Base-by-base conservation (phyloP, 2,888 invertebrate genomes). In the Sphinx pinastri region DNA sequence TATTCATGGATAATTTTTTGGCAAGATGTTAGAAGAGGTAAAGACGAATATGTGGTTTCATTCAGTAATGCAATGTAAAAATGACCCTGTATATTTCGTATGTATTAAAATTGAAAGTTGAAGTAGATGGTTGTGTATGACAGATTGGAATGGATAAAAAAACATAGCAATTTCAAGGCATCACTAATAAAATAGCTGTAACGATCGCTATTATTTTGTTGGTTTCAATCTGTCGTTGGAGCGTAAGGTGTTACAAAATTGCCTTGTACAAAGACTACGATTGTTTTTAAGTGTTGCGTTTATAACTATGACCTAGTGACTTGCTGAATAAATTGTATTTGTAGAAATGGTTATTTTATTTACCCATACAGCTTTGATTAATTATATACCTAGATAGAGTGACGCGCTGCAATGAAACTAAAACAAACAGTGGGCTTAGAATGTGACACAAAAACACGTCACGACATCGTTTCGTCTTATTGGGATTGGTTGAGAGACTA, bases 221-320 rank as follows among this genome's bases (percentile, higher is more conserved):
- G 13, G 16, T 63, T 63, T 63, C 47, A 5, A 19, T 63, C 47
- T 63, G 63, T 63, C 47, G 38, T 47, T 13, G 63, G 19, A 63
- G 47, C 63, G 47, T 45, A 45, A 68, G 7, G 51, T 38, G 31
- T 58, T 31, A 67, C 45, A 67, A 68, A 87, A 88, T 88, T 89
- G 91, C 91, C 89, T 91, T 91, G 89, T 92, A 90, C 86, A 90
- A 90, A 91, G 90, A 92, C 88, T 91, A 83, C 79, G 80, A 84
- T 86, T 86, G 84, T 86, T 84, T n/a, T 86, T 86, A 88, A 88
- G 86, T 86, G 88, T 89, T 89, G 88, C 88, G 85, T 89, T 88
- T 85, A 79, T 84, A 86, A 82, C 85, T 87, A 84, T 85, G 84
- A 86, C 81, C 72, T 88, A 87, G 84, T 80, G 83, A 85, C 83